A percentile compares a stretch with the other conserved stretches of the same genome.
These are phyloP conservation scores for Monodelphis domestica DNA, from an alignment of 2,797 vertebrate species.

Conservation along the genomic window DNA sequence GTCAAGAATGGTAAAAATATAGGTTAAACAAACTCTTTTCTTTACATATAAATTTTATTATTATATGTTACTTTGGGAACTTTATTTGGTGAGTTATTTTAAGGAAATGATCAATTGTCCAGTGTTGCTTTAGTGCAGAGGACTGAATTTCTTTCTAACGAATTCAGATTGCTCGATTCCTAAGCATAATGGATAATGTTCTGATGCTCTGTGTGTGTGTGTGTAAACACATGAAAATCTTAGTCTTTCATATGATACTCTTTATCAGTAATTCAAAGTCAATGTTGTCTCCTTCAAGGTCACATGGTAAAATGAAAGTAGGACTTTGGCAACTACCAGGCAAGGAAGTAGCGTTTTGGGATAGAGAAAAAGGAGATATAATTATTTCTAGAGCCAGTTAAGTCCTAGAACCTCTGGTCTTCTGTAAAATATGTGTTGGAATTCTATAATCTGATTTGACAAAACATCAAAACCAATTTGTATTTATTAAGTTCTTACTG, in stretches of 20 bases:
- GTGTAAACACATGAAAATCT: not conserved
- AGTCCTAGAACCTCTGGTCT: not conserved
- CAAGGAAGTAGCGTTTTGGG: not conserved
- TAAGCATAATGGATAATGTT: conserved; percentile 6
- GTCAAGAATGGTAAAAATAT: not conserved
- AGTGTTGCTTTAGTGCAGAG: not conserved
- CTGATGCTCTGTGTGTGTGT: not conserved
- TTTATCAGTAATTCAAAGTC: conserved; percentile 31
- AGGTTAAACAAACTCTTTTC: not conserved
- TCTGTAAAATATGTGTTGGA: not conserved
- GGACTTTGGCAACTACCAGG: not conserved
- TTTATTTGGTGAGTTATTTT: conserved; percentile 4
- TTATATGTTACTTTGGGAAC: conserved; percentile 33
- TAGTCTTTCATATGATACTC: conserved; percentile 19
- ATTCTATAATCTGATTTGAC: not conserved
- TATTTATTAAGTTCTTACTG: not conserved
- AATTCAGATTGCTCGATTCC: not conserved
- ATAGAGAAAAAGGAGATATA: not conserved
- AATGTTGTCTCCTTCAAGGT: conserved; percentile 8
- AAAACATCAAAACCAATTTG: not conserved
- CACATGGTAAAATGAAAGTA: not conserved
- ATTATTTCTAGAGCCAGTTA: not conserved
- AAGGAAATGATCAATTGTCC: conserved; percentile 22
- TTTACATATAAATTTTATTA: not conserved
- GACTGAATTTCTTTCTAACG: not conserved